These are phyloP conservation scores for Calephelis perditalis DNA, from an alignment of 2,888 invertebrate species.

Conservation along the genomic window DNA sequence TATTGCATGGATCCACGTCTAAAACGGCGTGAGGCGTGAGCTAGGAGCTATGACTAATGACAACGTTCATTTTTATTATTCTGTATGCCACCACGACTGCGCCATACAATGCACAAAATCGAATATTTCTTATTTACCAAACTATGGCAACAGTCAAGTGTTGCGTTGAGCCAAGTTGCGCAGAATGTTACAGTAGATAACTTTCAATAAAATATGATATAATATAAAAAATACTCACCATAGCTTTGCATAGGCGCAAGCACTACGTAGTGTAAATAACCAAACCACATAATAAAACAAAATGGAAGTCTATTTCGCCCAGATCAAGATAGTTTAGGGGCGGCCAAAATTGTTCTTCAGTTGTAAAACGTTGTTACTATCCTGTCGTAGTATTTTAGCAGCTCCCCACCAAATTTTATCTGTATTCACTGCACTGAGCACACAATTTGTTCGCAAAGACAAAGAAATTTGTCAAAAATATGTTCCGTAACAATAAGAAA, in stretches of 20 bases:
- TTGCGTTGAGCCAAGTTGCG: slow-evolving; percentile 69
- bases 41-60: slow-evolving; percentile 39
- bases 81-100: slow-evolving; percentile 48
- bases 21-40: slow-evolving; percentile 25
- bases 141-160: slow-evolving; percentile 57
- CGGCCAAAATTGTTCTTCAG: slow-evolving; percentile 55
- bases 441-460: slow-evolving; percentile 51
- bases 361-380: slow-evolving; percentile 77
- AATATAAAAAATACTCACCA: slow-evolving; percentile 51
- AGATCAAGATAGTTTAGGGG: slow-evolving; percentile 67
- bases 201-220: slow-evolving; percentile 33
- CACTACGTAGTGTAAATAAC: slow-evolving; percentile 66
- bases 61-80: slow-evolving; percentile 22
- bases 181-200: slow-evolving; percentile 42
- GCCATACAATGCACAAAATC: slow-evolving; percentile 67
- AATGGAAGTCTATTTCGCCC: slow-evolving; percentile 71
- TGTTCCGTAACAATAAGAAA: slow-evolving; percentile 45
- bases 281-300: slow-evolving; percentile 74
- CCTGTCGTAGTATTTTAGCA: slow-evolving; percentile 76
- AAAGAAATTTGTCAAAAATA: slow-evolving; percentile 41
- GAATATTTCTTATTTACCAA: slow-evolving; percentile 68
- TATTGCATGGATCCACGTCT: slow-evolving; percentile 28
- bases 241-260: slow-evolving; percentile 69
- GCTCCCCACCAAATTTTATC: slow-evolving; percentile 73
- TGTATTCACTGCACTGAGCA: slow-evolving; percentile 55